phyloP scores from a whole-genome alignment of 2,113 vertebrate genomes.

The Elaphurus davidianus region DNA sequence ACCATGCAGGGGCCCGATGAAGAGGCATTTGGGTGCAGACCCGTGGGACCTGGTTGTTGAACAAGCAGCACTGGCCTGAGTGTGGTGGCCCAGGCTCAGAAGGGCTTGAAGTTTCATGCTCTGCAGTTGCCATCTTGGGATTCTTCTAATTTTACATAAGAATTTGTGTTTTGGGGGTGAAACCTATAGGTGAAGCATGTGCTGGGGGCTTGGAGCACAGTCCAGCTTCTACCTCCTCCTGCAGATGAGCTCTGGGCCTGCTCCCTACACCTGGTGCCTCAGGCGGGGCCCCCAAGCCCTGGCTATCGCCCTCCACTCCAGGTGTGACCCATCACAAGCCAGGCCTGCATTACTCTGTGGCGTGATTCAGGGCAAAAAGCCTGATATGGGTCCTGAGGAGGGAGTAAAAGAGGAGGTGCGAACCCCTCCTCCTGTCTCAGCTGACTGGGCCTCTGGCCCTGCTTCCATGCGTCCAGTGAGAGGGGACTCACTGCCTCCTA shows the following conservation, averaged over 20 bases:
- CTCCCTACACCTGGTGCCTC: background rate
- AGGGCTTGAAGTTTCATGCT: background rate
- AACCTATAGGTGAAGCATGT: background rate
- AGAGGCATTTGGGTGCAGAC: background rate
- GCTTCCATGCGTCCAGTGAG: background rate
- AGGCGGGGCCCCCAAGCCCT: fast-evolving
- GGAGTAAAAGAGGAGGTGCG: background rate
- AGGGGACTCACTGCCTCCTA: background rate
- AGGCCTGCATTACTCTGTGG: background rate
- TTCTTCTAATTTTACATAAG: background rate
- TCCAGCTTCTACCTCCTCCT: background rate
- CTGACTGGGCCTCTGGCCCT: background rate
- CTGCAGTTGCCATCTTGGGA: background rate
- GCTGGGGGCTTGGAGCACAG: background rate
- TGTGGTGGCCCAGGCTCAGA: background rate
- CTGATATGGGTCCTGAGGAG: background rate
- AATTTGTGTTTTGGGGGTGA: background rate
- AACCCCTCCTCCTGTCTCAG: background rate
- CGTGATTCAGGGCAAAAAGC: background rate
- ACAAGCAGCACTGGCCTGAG: background rate
- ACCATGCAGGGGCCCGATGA: background rate
- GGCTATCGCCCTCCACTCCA: background rate
- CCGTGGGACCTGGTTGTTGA: background rate
- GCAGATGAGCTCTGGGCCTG: background rate
- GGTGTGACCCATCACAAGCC: background rate